Evolutionary conservation across 2,888 invertebrate genomes (phyloP).

Genomic region (Rotaria sp.): DNA sequence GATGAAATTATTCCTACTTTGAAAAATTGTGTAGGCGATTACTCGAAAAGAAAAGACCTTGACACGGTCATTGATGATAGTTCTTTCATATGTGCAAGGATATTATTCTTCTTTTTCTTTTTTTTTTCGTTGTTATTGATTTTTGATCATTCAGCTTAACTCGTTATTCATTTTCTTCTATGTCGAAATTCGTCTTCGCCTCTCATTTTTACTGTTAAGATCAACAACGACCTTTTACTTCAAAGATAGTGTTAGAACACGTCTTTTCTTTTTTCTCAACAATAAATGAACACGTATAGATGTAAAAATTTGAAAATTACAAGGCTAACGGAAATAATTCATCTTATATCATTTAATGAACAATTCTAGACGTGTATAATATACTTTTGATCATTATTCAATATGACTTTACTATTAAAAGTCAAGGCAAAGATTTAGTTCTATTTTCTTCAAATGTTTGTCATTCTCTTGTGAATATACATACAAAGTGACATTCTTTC

Average conservation of each 20-base stretch:
- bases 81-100: background rate
- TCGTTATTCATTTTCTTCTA: background rate
- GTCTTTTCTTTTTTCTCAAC: background rate
- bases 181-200: background rate
- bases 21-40: too few species aligned
- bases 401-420: background rate
- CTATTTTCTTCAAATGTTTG: background rate
- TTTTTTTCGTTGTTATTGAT: background rate
- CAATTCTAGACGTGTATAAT: background rate
- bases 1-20: too few species aligned
- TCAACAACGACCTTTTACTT: background rate
- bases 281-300: background rate
- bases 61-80: background rate
- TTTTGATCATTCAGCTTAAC: background rate
- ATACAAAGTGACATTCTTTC: background rate
- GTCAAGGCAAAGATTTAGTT: background rate
- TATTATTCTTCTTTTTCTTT: background rate
- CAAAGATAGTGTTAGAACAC: background rate
- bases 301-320: background rate
- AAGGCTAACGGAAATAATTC: constrained; percentile 1
- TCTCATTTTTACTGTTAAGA: background rate
- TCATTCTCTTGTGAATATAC: background rate
- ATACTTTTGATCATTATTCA: background rate
- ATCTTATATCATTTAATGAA: background rate
- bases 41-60: background rate